phyloP scores from a whole-genome alignment of 2,797 vertebrate genomes.

The Todus mexicanus region DNA sequence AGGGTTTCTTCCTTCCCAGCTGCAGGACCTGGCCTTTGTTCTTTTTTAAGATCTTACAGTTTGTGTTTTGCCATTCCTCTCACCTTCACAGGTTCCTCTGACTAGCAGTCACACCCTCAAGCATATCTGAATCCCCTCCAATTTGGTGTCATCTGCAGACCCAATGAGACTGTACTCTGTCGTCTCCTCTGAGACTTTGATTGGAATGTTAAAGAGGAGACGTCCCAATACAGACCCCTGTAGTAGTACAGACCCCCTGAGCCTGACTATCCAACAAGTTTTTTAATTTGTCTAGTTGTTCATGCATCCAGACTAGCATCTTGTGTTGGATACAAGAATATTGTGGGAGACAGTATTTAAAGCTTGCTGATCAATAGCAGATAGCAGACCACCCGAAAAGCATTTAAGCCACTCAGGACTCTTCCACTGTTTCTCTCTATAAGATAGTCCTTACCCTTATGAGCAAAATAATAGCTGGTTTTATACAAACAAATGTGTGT shows the following conservation, averaged over 20 bases:
- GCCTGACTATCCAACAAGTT: background rate
- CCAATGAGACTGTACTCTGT: too few species aligned
- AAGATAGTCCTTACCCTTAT: background rate
- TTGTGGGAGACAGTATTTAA: background rate
- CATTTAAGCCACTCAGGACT: background rate
- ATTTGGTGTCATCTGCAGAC: background rate
- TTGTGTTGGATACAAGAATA: background rate
- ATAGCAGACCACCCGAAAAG: background rate
- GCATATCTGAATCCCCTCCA: background rate
- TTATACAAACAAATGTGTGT: background rate
- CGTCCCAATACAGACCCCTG: background rate
- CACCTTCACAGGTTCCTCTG: background rate
- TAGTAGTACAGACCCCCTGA: background rate
- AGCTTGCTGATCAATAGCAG: background rate
- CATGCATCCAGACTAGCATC: background rate
- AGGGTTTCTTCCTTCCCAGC: background rate
- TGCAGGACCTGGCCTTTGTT: background rate
- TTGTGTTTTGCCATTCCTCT: background rate
- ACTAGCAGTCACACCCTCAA: background rate
- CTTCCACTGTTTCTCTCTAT: background rate
- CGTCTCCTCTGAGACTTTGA: too few species aligned
- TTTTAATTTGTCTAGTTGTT: background rate
- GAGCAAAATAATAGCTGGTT: background rate
- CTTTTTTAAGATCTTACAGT: background rate
- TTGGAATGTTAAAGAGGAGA: background rate